Base-by-base conservation (phyloP, 1,140 invertebrate genomes). In the Lamellibrachia luymesi region DNA sequence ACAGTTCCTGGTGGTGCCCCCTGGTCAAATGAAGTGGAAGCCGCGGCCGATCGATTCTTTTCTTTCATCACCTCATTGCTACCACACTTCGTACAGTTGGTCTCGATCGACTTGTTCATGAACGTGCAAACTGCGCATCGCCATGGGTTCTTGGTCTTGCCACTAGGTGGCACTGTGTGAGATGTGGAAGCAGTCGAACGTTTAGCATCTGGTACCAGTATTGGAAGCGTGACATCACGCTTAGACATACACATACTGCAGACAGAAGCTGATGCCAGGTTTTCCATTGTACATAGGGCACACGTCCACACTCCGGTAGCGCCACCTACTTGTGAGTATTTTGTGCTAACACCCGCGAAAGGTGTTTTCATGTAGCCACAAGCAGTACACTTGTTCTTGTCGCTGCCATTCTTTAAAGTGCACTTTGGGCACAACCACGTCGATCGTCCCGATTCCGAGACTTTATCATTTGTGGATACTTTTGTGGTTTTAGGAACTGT, bases 381-480 rank as follows among this genome's bases (percentile, higher is more conserved):
- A 97, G 98, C 98, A 95, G 98, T 98, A 96, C 98, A 98, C 50
- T 97, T 96, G 90, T 97, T 96, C 92, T 97, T 97, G 0, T 97
- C 96, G 92, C 97, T 97, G n/a, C 97, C 97, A 96, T 98, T 98
- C 95, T 98, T 97, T 94, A 97, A 98, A 22, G 98, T 98, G 95
- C 98, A 98, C 38, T 98, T 97, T 51, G 97, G 97, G 95, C 98
- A 98, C 92, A 98, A 97, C 98, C 98, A 98, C 94, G 38, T 38
- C 38, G 38, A 38, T 38, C 38, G 38, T 38, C 38, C 38, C 38
- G 52, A 56, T 7, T 56, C 52, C 13, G 52, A 13, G 6, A 96
- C 93, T 98, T 98, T 95, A 98, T 98, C 97, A 98, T 98, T 10
- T 98, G 97, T 49, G 98, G 98, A 95, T 98, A 98, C 94, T 98